Evolutionary conservation across 2,888 invertebrate species (phyloP).

Genomic region (Aleiodes testaceus): DNA sequence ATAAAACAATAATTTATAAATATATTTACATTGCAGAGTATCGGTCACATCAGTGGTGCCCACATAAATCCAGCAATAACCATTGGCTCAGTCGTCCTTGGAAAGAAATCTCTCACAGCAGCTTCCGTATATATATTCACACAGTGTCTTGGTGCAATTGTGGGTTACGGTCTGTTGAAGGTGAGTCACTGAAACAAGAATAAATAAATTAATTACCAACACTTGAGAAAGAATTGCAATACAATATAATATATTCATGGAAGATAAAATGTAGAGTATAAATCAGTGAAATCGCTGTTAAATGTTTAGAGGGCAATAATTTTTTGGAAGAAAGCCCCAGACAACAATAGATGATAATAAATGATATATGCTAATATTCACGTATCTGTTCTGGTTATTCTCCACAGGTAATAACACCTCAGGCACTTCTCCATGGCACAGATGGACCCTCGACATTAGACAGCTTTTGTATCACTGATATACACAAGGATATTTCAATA

Average conservation of each 20-base stretch:
- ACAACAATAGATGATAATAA: not conserved
- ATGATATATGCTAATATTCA: not conserved
- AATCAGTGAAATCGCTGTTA: not conserved
- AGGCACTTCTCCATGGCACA: slow-evolving; percentile 46
- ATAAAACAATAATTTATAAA: too few species aligned
- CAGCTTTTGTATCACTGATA: slow-evolving; percentile 58
- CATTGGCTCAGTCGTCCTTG: slow-evolving; percentile 78
- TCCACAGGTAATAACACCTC: slow-evolving; percentile 66
- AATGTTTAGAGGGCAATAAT: too few species aligned
- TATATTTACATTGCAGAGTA: slow-evolving; percentile 75
- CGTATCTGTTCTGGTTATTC: not conserved
- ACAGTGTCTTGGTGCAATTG: slow-evolving; percentile 79
- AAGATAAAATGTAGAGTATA: not conserved
- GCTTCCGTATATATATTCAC: slow-evolving; percentile 78
- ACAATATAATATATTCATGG: not conserved
- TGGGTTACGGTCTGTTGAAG: slow-evolving; percentile 83
- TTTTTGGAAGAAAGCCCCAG: too few species aligned
- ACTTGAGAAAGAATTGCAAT: not conserved
- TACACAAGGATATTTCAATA: slow-evolving; percentile 51
- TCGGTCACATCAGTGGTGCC: slow-evolving; percentile 86
- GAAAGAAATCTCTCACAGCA: slow-evolving; percentile 75
- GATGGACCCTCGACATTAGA: not conserved
- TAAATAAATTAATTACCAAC: slow-evolving; percentile 10
- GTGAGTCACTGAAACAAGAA: slow-evolving; percentile 61
- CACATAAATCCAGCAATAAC: slow-evolving; percentile 87